These are phyloP conservation scores for Leptinotarsa rubiginosa DNA, from an alignment of 2,888 invertebrate genomes.

Conservation along the genomic window DNA sequence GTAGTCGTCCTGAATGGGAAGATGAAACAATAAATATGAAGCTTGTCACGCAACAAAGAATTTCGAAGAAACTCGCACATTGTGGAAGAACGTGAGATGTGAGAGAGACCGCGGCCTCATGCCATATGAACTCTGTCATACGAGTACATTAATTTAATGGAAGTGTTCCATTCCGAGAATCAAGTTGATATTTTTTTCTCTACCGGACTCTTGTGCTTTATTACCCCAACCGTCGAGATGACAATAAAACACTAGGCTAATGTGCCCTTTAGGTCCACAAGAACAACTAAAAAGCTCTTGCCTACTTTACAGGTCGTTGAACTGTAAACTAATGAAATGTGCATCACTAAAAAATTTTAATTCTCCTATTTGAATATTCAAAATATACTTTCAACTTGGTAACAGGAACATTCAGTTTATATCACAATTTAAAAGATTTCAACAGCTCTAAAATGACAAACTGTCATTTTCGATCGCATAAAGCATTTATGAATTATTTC, in stretches of 20 bases:
- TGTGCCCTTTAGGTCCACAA: neutral
- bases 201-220: slow-evolving; percentile 7
- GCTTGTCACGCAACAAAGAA: slow-evolving; percentile 45
- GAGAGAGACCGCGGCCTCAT: slow-evolving; percentile 32
- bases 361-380: too few relatives aligned
- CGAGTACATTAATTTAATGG: slow-evolving; percentile 37
- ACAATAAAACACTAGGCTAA: slow-evolving; percentile 5
- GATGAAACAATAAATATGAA: slow-evolving; percentile 42
- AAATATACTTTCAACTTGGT: too few relatives aligned
- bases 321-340: too few relatives aligned
- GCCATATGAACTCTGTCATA: slow-evolving; percentile 35
- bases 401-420: too few relatives aligned
- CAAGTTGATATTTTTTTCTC: slow-evolving; percentile 11
- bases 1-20: slow-evolving; percentile 30
- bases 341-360: too few relatives aligned
- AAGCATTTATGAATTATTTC: too few relatives aligned
- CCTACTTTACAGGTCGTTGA: too few relatives aligned
- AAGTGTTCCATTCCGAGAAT: slow-evolving; percentile 37
- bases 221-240: neutral
- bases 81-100: slow-evolving; percentile 42
- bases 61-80: slow-evolving; percentile 44
- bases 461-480: too few relatives aligned
- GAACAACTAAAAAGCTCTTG: neutral
- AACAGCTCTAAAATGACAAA: too few relatives aligned
- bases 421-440: too few relatives aligned